Base-by-base conservation (phyloP, 2,888 invertebrate genomes). In the Nemoura dubitans region DNA sequence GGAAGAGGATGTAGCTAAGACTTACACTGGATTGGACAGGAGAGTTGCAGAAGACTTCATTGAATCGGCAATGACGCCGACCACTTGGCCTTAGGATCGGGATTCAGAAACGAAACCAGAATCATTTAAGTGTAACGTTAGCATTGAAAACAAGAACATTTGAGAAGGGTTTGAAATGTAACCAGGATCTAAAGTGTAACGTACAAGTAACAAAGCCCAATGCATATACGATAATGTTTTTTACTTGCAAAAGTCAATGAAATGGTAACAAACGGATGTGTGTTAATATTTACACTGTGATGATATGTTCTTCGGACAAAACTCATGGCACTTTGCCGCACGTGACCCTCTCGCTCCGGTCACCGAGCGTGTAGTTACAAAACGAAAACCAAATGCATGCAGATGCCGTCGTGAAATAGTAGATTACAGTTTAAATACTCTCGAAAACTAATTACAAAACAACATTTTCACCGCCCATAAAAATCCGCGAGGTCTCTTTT, bases 41-140 rank as follows among this genome's bases (percentile, higher is more conserved):
- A 90, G 90, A 86, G 90, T 91, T 25, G 92, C 91, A 0, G 92
- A 92, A 87, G 91, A 91, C 88, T 92, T 91, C 89, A 92, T 92
- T 85, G 89, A 90, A 5, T 90, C 90, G 29, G 90, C 91, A 10
- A 91, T 92, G 91, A 90, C 90, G 83, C 90, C 90, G 25, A 42
- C 42, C 83, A 42, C 26, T 78, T 78, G 26, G 78, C 28, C 78
- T 16, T 78, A 78, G 7, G 28, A 6, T 78, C 27, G 28, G 28
- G 27, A 78, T 14, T 78, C 5, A 26, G 3, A 5, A 1, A 28
- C 2, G 81, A 81, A 78, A 78, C 16, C 6, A 59, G 59, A 14
- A 59, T 36, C 10, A 36, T n/a, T n/a, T n/a, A n/a, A n/a, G n/a
- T n/a, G n/a, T n/a, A n/a, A n/a, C n/a, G n/a, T n/a, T n/a, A n/a